phyloP scores from a whole-genome alignment of 2,797 vertebrate genomes.

The Emydoidea blandingii region DNA sequence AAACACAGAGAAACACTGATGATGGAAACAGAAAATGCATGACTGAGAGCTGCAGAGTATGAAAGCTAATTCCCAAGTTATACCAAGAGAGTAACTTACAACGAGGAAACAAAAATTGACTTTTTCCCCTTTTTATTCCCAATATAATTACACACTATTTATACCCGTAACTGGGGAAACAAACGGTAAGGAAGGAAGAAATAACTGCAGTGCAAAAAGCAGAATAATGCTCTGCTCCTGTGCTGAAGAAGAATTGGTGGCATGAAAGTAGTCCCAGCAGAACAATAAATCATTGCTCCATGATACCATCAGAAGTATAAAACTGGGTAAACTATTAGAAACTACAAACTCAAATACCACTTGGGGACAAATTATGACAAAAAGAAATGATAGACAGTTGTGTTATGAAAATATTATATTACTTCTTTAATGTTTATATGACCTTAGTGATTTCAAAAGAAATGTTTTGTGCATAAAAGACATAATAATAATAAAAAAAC shows the following conservation, averaged over 20 bases:
- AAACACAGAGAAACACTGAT: background rate
- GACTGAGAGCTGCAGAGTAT: background rate
- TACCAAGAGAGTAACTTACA: conserved; percentile 10
- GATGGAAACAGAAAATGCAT: background rate
- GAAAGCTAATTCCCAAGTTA: conserved; percentile 17
- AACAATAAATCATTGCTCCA: conserved; percentile 57
- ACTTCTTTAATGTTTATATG: conserved; percentile 76
- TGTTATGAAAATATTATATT: conserved; percentile 63
- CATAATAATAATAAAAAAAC: conserved; percentile 58
- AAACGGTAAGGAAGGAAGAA: conserved; percentile 51
- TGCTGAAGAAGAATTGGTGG: conserved; percentile 30
- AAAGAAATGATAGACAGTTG: conserved; percentile 62
- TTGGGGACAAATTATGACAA: conserved; percentile 69
- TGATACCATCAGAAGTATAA: conserved; percentile 39
- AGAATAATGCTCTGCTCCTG: conserved; percentile 34
- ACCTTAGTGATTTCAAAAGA: conserved; percentile 70
- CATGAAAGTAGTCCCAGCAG: conserved; percentile 13
- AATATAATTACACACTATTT: conserved; percentile 35
- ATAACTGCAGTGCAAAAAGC: conserved; percentile 49
- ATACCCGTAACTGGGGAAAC: background rate
- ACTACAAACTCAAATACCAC: conserved; percentile 52
- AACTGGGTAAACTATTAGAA: conserved; percentile 56
- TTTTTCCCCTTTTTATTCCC: conserved; percentile 2
- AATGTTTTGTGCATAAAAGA: conserved; percentile 73
- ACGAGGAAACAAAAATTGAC: conserved; percentile 32